Evolutionary conservation across 2,797 vertebrate genomes (phyloP).

Genomic region (Staurois parvus): DNA sequence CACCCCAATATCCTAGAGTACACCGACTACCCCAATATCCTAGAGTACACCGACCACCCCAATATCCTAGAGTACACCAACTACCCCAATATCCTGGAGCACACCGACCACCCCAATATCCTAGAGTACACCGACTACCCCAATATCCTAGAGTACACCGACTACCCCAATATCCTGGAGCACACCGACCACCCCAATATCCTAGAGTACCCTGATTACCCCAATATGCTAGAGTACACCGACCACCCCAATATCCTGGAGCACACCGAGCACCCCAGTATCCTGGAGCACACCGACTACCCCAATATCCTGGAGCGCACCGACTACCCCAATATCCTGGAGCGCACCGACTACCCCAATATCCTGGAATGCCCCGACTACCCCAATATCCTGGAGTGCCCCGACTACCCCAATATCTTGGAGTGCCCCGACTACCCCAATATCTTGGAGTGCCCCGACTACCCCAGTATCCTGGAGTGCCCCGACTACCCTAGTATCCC

Average conservation of each 20-base stretch:
- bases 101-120: not conserved
- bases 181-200: no score
- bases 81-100: not conserved
- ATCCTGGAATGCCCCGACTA: not conserved
- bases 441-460: no score
- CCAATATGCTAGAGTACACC: no score
- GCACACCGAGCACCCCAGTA: not conserved
- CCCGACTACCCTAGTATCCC: no score
- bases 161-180: no score
- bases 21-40: not conserved
- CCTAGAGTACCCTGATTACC: no score
- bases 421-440: not conserved
- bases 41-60: not conserved
- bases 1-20: not conserved
- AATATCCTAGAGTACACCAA: not conserved
- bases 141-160: not conserved
- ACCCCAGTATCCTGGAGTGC: not conserved
- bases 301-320: not conserved
- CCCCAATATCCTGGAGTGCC: not conserved
- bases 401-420: not conserved
- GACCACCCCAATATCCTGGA: no score
- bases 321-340: not conserved
- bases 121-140: not conserved
- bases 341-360: not conserved
- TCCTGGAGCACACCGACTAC: not conserved